Evolutionary conservation across 1,140 invertebrate genomes (phyloP).

Genomic region (Bactericera cockerelli): DNA sequence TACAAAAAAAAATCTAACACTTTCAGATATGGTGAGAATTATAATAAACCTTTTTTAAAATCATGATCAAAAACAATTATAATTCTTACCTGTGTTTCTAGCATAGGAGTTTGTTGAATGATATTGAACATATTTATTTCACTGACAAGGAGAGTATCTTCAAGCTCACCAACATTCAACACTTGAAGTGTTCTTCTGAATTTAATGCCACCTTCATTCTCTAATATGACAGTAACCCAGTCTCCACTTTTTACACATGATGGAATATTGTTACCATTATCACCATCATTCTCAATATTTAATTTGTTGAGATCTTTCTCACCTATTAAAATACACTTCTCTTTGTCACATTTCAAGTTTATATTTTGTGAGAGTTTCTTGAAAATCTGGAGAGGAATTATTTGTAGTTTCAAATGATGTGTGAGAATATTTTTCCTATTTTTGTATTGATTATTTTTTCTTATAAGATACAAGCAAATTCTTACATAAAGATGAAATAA

Average conservation of each 20-base stretch:
- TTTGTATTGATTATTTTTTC: no score
- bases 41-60: no score
- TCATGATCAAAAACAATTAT: no score
- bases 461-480: no score
- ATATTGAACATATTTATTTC: no score
- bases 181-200: not conserved
- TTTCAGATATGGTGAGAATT: no score
- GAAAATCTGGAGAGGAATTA: not conserved
- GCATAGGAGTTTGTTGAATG: no score
- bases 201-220: not conserved
- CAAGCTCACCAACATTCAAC: not conserved
- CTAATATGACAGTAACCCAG: not conserved
- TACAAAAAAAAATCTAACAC: no score
- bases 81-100: no score
- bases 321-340: not conserved
- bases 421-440: not conserved
- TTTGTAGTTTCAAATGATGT: not conserved
- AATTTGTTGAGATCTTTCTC: not conserved
- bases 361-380: not conserved
- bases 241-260: constrained; percentile 7
- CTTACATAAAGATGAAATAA: no score
- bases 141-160: not conserved
- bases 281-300: no score
- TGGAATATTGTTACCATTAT: no score
- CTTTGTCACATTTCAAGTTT: not conserved